Percentiles rank a stretch among this genome's conserved stretches.
Evolutionary conservation across 2,888 invertebrate species (phyloP).

Genomic region (Platynereis dumerilii): DNA sequence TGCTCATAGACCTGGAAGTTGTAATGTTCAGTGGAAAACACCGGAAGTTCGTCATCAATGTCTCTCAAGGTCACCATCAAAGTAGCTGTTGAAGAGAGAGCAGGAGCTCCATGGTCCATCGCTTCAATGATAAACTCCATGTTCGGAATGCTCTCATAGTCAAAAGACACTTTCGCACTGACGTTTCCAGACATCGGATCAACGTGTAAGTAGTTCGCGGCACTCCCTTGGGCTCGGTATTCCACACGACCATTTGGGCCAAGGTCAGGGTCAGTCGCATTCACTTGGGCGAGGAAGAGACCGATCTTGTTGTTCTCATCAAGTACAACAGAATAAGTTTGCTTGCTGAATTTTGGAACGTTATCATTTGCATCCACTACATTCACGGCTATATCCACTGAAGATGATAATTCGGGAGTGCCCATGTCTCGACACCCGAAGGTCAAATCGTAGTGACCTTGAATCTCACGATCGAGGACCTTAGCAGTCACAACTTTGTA

Average conservation of each 20-base stretch:
- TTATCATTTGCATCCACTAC: conserved; percentile 78
- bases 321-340: conserved; percentile 10
- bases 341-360: conserved; percentile 15
- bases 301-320: conserved; percentile 15
- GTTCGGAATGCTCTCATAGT: conserved; percentile 8
- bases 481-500: conserved; percentile 33
- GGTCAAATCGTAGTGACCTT: conserved; percentile 13
- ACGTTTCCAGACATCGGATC: conserved; percentile 20
- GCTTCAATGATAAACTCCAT: conserved; percentile 14
- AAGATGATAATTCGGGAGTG: conserved; percentile 47
- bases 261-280: conserved; percentile 15
- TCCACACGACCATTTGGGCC: conserved; percentile 19
- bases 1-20: conserved; percentile 28
- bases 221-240: conserved; percentile 12
- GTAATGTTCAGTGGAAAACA: conserved; percentile 17
- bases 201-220: conserved; percentile 10
- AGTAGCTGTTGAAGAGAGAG: conserved; percentile 13
- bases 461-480: conserved; percentile 31
- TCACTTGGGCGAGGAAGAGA: conserved; percentile 14
- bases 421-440: conserved; percentile 33
- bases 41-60: conserved; percentile 24
- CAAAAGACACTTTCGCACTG: conserved; percentile 15
- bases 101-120: conserved; percentile 18
- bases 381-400: conserved; percentile 77
- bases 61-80: conserved; percentile 9